These are phyloP conservation scores for Hyposmocoma kahamanoa DNA, from an alignment of 1,140 invertebrate species.

Conservation along the genomic window DNA sequence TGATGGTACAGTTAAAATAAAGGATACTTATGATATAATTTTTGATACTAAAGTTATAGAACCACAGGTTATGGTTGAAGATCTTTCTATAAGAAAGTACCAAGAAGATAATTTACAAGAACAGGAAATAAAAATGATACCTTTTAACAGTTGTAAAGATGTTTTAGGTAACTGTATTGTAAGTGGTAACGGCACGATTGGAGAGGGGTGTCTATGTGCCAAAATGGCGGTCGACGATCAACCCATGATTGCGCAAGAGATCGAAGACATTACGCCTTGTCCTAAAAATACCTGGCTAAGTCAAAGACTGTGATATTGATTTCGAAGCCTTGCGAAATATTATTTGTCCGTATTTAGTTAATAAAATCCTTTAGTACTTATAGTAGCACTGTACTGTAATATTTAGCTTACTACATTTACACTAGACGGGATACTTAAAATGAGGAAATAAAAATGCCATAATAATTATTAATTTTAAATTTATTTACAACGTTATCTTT, in stretches of 20 bases:
- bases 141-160: conserved; percentile 54
- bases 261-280: conserved; percentile 52
- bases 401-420: neutral
- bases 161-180: conserved; percentile 58
- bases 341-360: neutral
- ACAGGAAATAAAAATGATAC: no score
- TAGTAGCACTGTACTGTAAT: neutral
- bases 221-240: conserved; percentile 49
- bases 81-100: no score
- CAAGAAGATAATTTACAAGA: no score
- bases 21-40: conserved; percentile 42
- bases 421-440: neutral
- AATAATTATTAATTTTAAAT: conserved; percentile 58
- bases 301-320: neutral
- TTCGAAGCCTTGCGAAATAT: neutral
- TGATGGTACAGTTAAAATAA: conserved; percentile 50
- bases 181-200: conserved; percentile 49
- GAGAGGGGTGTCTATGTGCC: conserved; percentile 55
- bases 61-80: no score
- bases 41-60: no score
- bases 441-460: neutral
- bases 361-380: neutral
- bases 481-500: conserved; percentile 73
- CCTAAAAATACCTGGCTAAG: conserved; percentile 18
- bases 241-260: conserved; percentile 45